Conservation (phyloP, 2,888 invertebrate genomes). For the Heliconius charithonia region DNA sequence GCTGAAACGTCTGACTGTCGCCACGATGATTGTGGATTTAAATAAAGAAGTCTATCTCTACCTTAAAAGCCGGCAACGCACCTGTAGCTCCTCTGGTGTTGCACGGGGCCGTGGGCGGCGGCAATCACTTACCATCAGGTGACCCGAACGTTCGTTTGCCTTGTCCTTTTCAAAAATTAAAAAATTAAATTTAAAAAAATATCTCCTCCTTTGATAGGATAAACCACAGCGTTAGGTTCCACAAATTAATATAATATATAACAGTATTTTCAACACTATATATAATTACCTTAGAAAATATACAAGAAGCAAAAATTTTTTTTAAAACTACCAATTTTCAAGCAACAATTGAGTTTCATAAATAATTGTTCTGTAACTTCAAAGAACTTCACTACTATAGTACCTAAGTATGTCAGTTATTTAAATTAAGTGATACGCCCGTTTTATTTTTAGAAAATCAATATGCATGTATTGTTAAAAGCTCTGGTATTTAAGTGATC, state of each 20-base stretch:
- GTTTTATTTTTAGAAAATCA: conserved; percentile 22
- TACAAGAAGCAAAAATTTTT: not conserved
- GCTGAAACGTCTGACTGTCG: too few species aligned
- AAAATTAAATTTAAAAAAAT: too few species aligned
- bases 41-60: too few species aligned
- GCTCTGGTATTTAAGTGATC: not conserved
- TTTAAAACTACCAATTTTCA: not conserved
- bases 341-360: not conserved
- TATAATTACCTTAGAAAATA: not conserved
- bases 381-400: not conserved
- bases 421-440: not conserved
- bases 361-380: not conserved
- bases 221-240: not conserved
- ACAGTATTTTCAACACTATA: not conserved
- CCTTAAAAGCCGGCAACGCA: too few species aligned
- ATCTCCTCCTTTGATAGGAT: not conserved
- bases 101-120: too few species aligned
- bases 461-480: not conserved
- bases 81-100: too few species aligned
- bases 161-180: too few species aligned
- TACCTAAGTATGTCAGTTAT: not conserved
- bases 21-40: too few species aligned
- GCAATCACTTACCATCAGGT: too few species aligned
- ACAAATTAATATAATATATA: not conserved
- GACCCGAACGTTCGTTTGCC: too few species aligned